Evolutionary conservation across 2,888 invertebrate genomes (phyloP), one percentile per base, ranked within the genome.

Genomic region (Sturmia bella): DNA sequence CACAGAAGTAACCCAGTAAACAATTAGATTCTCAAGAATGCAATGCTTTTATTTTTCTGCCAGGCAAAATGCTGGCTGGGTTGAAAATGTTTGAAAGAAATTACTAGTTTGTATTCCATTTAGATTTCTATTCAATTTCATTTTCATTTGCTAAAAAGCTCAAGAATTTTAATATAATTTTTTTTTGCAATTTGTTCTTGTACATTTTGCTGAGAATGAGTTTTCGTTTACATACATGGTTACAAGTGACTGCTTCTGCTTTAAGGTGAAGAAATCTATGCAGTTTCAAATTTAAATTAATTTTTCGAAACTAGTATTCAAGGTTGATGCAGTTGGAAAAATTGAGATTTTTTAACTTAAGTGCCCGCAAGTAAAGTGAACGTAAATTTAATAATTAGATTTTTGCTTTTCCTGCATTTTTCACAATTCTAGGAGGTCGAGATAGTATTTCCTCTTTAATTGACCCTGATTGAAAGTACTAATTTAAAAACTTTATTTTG

Each of bases 131-230:
- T 85, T 81, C 83, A 84, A 84, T 84, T 85, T 84, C 54, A 72
- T 80, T 84, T 84, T 85, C 80, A 85, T 85, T 85, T 84, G 77
- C 61, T 85, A 80, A 83, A 84, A 85, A 84, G 83, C 83, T 84
- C 69, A 79, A 77, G 74, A 73, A 70, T 84, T 66, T 70, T 70
- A 82, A 79, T 76, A 72, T 69, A 73, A 72, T 77, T 77, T 75
- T 75, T 52, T 56, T 50, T 48, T 17, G 7, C 13, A 45, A 39
- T 57, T 56, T 9, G 4, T 68, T 45, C 17, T 45, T 68, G 13
- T 73, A 27, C 39, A 9, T 32, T 1, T 45, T 68, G 13, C 9
- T 4, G 45, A 1, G 37, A 21, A 39, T 12, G 13, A 15, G 32
- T 9, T 66, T 72, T n/a, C n/a, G n/a, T n/a, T 41, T 50, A 21